phyloP scores from a whole-genome alignment of 2,113 vertebrate genomes.

The Eclectus roratus region DNA sequence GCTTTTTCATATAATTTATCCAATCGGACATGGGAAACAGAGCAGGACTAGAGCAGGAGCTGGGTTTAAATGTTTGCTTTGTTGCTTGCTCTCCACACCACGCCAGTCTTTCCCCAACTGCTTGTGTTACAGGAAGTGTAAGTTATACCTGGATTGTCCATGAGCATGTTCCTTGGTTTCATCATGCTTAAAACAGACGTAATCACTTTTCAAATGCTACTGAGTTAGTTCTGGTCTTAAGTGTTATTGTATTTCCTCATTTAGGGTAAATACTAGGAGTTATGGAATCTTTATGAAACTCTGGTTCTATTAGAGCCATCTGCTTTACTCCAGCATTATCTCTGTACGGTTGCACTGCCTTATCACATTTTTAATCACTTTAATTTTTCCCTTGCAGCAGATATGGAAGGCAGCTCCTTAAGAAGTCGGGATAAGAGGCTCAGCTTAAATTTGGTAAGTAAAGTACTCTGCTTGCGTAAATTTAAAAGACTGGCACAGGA shows the following conservation, averaged over 20 bases:
- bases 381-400: constrained; percentile 71
- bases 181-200: background rate
- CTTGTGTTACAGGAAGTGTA: background rate
- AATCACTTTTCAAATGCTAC: background rate
- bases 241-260: background rate
- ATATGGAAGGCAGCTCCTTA: constrained; percentile 76
- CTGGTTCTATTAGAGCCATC: background rate
- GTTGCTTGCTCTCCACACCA: background rate
- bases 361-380: constrained; percentile 6
- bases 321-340: background rate
- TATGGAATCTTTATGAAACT: background rate
- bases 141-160: background rate
- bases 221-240: background rate
- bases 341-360: background rate
- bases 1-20: background rate
- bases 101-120: background rate
- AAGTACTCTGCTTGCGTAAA: constrained; percentile 59
- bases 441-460: constrained; percentile 93
- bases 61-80: background rate
- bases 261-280: background rate
- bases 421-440: constrained; percentile 86
- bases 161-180: background rate
- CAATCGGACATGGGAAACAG: background rate
- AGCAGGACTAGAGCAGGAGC: background rate
- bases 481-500: background rate